These are phyloP conservation scores for Halichoeres trimaculatus DNA, from an alignment of 2,113 vertebrate genomes.

Conservation along the genomic window DNA sequence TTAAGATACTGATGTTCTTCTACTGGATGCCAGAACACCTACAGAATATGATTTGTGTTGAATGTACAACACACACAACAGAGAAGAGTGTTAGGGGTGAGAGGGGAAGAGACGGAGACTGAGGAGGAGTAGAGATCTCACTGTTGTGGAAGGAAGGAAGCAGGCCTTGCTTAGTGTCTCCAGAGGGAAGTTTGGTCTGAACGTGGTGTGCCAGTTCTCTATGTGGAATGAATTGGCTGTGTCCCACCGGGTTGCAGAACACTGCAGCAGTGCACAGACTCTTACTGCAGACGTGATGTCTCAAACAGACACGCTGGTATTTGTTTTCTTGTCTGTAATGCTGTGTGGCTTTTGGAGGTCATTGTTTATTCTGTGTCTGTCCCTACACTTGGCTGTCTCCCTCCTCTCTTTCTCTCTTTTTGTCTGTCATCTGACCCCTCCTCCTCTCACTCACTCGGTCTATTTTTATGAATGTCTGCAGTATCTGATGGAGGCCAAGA, in stretches of 20 bases:
- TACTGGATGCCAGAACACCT: background rate
- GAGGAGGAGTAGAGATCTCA: constrained; percentile 30
- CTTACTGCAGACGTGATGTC: constrained; percentile 64
- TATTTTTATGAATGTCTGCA: constrained; percentile 76
- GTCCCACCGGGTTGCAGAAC: constrained; percentile 49
- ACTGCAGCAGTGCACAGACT: constrained; percentile 38
- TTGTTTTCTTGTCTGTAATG: constrained; percentile 68
- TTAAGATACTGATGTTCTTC: background rate
- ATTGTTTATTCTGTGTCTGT: constrained; percentile 69
- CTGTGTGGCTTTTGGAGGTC: constrained; percentile 55
- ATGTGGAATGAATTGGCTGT: constrained; percentile 54
- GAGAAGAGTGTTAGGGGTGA: constrained; percentile 48
- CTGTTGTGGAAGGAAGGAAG: constrained; percentile 64
- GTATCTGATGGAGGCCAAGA: constrained; percentile 90
- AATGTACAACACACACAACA: constrained; percentile 15
- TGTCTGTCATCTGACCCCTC: constrained; percentile 57
- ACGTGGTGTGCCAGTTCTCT: constrained; percentile 48
- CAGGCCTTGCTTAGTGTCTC: constrained; percentile 45
- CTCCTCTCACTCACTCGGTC: constrained; percentile 46
- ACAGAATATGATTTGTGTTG: constrained; percentile 2
- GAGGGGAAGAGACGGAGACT: constrained; percentile 2
- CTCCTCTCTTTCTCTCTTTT: constrained; percentile 44
- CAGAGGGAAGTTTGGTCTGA: constrained; percentile 37
- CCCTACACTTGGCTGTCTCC: constrained; percentile 37
- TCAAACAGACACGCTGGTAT: constrained; percentile 64